A percentile compares a stretch with the other conserved stretches of the same genome.
phyloP scores from a whole-genome alignment of 2,113 vertebrate genomes.

The Oryzias melastigma region DNA sequence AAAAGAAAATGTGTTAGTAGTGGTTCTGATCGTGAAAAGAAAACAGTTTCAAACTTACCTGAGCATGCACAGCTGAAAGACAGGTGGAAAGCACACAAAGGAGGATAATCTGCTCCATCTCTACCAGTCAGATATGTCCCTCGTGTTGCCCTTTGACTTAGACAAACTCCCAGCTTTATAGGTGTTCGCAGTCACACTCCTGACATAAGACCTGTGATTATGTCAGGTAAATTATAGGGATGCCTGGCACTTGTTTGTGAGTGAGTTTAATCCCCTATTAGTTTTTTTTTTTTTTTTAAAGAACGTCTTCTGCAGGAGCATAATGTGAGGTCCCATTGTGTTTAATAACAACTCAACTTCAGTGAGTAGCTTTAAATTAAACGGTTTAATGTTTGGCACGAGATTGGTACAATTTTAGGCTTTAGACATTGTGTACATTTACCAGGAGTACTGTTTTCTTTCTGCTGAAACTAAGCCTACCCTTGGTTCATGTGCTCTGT shows the following conservation, averaged over 20 bases:
- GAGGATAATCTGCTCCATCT: slow-evolving; percentile 62
- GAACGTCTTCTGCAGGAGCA: slow-evolving; percentile 52
- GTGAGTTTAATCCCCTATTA: slow-evolving; percentile 63
- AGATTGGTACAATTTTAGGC: slow-evolving; percentile 43
- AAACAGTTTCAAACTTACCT: slow-evolving; percentile 58
- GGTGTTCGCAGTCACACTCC: slow-evolving; percentile 48
- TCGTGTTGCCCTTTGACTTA: slow-evolving; percentile 55
- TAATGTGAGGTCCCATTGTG: slow-evolving; percentile 61
- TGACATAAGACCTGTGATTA: slow-evolving; percentile 64
- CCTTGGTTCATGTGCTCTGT: background rate
- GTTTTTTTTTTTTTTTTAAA: slow-evolving; percentile 56
- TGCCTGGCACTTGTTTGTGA: slow-evolving; percentile 57
- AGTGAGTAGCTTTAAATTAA: slow-evolving; percentile 52
- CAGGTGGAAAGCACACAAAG: slow-evolving; percentile 48
- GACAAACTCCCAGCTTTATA: slow-evolving; percentile 64
- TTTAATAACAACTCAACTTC: slow-evolving; percentile 61
- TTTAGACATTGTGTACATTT: slow-evolving; percentile 27
- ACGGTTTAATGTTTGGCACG: slow-evolving; percentile 59
- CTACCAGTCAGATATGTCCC: slow-evolving; percentile 36
- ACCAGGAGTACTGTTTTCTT: slow-evolving; percentile 47
- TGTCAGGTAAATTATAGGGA: slow-evolving; percentile 55
- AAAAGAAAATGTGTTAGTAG: background rate
- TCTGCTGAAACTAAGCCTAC: slow-evolving; percentile 14
- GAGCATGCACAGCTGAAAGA: slow-evolving; percentile 47
- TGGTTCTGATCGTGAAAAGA: background rate